Evolutionary conservation across 2,113 vertebrate species (phyloP), one percentile per base, ranked within the genome.

Genomic region (Gobio gobio): DNA sequence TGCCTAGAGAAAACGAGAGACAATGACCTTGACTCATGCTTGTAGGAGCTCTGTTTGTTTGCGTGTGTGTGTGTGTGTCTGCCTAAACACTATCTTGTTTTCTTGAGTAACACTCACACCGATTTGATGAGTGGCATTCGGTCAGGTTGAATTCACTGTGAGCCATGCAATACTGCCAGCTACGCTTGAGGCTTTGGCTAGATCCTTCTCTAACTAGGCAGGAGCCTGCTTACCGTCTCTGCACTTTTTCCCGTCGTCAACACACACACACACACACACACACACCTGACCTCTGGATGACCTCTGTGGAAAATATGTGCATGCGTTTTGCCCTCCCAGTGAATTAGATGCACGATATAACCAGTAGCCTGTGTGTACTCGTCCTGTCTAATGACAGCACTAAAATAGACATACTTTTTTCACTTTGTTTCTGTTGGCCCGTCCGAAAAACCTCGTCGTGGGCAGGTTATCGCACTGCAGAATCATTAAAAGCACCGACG

Each of bases 91-190:
- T 12, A 2, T 61, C 36, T 78, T 85, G 45, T 88, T 79, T 59
- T 61, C 78, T 83, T 81, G 61, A 72, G 36, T 47, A 73, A 54
- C 63, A 54, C 78, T 79, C 33, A 8, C 59, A 51, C 77, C 36
- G 63, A 75, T 82, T 64, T 85, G 78, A 89, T 85, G 85, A 74
- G 77, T 88, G 74, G 49, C 78, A 64, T 82, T 58, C 63, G 45
- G 72, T 61, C 64, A 64, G 85, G 82, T 82, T 84, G 78, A 85
- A 88, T 86, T 88, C 80, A 85, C 85, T 82, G 82, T 64, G 75
- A 79, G 73, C 81, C 77, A 63, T 88, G 82, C 80, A 81, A 86
- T 78, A 88, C 82, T 74, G 70, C 29, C 80, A 88, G 85, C 87
- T 81, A 82, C 10, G 85, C 87, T 86, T 64, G 56, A 78, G 85